Evolutionary conservation across 2,113 vertebrate species (phyloP), one percentile per base, ranked within the genome.

Genomic region (Panurus biarmicus): DNA sequence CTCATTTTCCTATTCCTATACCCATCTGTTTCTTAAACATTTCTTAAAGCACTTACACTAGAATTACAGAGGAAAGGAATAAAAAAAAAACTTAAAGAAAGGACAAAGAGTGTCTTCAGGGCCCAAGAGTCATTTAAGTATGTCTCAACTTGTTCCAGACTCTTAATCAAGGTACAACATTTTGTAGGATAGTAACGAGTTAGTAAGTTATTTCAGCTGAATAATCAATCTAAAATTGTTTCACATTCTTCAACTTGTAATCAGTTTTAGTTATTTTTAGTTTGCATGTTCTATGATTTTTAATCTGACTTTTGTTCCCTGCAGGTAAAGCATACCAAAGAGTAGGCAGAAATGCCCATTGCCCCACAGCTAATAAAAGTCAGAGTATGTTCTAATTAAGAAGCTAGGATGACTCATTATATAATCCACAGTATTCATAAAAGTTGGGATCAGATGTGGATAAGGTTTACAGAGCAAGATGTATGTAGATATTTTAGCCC

Each of bases 361-460:
- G 22, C 26, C 69, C 25, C 69, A 48, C 26, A 64, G 72, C 44
- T 51, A 90, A n/a, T 53, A 77, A 36, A 85, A 92, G 24, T 36
- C 51, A 79, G 81, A 85, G n/a, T 85, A n/a, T 15, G 5, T 51
- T 91, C 79, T 90, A 93, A 94, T 96, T 90, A 94, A 90, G 84
- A 85, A 62, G 26, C 65, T 38, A 69, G 11, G 21, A 83, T 95
- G 85, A 96, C 25, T 94, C 85, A 95, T 33, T 85, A 77, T 80
- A 94, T 45, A 90, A 86, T 83, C 19, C 42, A 85, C 54, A 56
- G 33, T 88, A 93, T 78, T 82, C 56, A 51, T 90, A 80, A 89
- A 78, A 77, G 44, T 77, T 70, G 22, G 56, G 26, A 94, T 93
- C 81, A 96, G 61, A 92, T 17, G 8, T 57, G 53, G 54, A 53